Conservation (phyloP, 2,113 vertebrate species). For the Mobula birostris region DNA sequence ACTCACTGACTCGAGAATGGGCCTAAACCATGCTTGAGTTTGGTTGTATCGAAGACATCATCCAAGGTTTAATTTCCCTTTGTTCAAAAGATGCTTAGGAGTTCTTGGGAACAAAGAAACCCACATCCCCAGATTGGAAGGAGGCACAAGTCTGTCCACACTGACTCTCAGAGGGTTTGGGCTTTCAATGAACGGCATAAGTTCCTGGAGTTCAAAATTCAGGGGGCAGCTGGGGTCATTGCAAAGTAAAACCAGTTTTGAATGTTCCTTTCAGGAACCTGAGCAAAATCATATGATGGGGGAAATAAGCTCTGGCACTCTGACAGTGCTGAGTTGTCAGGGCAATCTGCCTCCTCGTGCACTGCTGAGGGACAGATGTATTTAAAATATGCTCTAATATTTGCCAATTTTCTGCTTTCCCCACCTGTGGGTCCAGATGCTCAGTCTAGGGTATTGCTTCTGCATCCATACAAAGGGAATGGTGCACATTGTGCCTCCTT, state of each 20-base stretch:
- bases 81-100: background rate
- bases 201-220: background rate
- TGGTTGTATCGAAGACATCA: background rate
- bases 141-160: background rate
- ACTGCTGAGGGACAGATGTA: background rate
- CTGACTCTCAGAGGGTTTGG: background rate
- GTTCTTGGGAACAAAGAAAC: background rate
- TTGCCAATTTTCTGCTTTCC: background rate
- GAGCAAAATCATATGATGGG: conserved; percentile 6
- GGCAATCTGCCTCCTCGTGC: background rate
- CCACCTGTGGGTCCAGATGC: background rate
- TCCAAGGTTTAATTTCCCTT: background rate
- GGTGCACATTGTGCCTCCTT: background rate
- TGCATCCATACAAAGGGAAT: background rate
- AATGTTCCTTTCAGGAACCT: conserved; percentile 10
- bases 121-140: background rate
- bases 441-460: background rate
- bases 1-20: background rate
- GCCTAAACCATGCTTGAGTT: background rate
- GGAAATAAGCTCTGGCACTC: background rate
- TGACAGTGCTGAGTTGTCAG: background rate
- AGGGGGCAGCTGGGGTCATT: conserved; percentile 17
- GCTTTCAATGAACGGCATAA: background rate
- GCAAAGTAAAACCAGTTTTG: background rate
- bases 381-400: background rate